A percentile compares a stretch with the other conserved stretches of the same genome.
These are phyloP conservation scores for Mohoua ochrocephala DNA, from an alignment of 2,113 vertebrate genomes.

Conservation along the genomic window DNA sequence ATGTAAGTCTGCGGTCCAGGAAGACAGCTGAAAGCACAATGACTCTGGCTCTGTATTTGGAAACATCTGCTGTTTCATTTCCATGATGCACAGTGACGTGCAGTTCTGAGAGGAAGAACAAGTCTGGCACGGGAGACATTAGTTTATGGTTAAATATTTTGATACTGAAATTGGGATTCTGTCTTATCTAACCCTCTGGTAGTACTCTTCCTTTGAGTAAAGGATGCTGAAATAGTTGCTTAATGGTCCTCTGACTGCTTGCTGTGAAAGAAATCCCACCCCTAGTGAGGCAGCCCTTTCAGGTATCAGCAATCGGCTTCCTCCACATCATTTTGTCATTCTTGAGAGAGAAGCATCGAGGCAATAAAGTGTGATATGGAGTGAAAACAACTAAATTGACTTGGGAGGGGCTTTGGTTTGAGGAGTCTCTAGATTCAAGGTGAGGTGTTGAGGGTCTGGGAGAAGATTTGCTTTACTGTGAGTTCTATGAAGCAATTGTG, in stretches of 20 bases:
- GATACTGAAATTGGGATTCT: neutral
- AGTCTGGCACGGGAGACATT: neutral
- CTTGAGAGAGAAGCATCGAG: neutral
- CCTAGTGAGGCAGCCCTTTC: neutral
- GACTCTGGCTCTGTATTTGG: constrained; percentile 36
- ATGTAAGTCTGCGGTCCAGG: neutral
- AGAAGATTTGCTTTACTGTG: neutral
- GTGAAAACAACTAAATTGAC: neutral
- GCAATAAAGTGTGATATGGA: neutral
- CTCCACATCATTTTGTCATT: neutral
- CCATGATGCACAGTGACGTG: constrained; percentile 5
- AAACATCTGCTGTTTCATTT: constrained; percentile 40
- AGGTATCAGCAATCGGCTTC: fast-evolving
- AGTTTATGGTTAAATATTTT: neutral
- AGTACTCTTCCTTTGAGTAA: neutral
- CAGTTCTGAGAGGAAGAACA: constrained; percentile 11
- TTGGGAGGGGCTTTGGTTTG: neutral
- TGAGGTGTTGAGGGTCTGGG: neutral
- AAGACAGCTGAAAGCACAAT: constrained; percentile 25
- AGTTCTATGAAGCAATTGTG: neutral
- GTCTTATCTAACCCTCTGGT: neutral
- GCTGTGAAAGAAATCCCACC: neutral
- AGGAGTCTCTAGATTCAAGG: neutral
- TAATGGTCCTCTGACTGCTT: neutral
- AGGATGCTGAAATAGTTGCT: neutral